Evolutionary conservation across 1,140 invertebrate species (phyloP).

Genomic region (Orchesella cincta): DNA sequence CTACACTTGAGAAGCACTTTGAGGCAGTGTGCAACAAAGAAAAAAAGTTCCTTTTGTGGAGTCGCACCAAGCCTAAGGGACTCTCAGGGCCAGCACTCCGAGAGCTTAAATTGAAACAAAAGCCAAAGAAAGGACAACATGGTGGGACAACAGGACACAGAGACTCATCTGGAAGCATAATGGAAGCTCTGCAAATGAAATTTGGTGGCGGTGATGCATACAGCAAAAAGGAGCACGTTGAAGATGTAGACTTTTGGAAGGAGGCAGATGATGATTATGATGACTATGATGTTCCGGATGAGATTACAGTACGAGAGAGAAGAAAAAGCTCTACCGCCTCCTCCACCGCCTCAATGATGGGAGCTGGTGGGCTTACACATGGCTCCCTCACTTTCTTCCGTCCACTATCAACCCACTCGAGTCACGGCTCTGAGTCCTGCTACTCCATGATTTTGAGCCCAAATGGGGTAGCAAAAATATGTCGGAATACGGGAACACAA

Average conservation of each 20-base stretch:
- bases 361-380: neutral
- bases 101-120: conserved; percentile 56
- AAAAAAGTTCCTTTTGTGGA: conserved; percentile 75
- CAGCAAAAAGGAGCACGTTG: neutral
- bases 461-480: conserved; percentile 16
- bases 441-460: conserved; percentile 11
- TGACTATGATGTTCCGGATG: conserved; percentile 47
- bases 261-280: conserved; percentile 38
- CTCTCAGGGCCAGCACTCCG: conserved; percentile 61
- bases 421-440: conserved; percentile 14
- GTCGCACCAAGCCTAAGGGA: conserved; percentile 71
- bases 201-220: too few relatives aligned
- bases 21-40: conserved; percentile 74
- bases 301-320: conserved; percentile 44
- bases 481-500: conserved; percentile 44
- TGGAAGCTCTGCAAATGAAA: neutral
- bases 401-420: conserved; percentile 5
- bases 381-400: conserved; percentile 30
- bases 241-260: neutral
- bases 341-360: conserved; percentile 41
- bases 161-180: conserved; percentile 1
- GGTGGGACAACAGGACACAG: neutral
- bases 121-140: conserved; percentile 6
- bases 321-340: conserved; percentile 45
- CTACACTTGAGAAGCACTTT: conserved; percentile 78